Conservation (phyloP, 2,888 invertebrate species). For the Abrostola triplasia region DNA sequence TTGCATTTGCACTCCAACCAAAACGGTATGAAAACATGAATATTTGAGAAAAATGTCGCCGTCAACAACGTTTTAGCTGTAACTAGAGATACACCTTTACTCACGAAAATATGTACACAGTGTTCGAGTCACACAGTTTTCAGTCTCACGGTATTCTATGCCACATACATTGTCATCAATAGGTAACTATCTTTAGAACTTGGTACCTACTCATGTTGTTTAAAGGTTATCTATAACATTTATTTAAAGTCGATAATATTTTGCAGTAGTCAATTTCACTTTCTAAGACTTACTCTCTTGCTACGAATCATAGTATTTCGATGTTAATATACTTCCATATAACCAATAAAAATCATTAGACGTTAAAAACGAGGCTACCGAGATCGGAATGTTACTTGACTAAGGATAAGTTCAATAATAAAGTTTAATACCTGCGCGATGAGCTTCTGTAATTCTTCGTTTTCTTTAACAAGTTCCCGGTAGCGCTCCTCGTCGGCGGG, state of each 20-base stretch:
- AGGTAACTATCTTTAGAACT: too few species aligned
- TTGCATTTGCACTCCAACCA: conserved; percentile 38
- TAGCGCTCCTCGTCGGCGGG: conserved; percentile 98
- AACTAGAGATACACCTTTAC: conserved; percentile 12
- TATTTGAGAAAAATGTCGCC: conserved; percentile 48
- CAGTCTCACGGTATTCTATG: background rate
- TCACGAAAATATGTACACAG: background rate
- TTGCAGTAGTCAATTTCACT: too few species aligned
- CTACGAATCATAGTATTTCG: too few species aligned
- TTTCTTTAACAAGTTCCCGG: conserved; percentile 96
- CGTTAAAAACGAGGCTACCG: too few species aligned
- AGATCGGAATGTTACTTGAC: too few species aligned
- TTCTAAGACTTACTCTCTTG: too few species aligned
- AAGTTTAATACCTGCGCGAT: conserved; percentile 93
- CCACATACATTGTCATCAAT: too few species aligned
- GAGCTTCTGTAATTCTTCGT: conserved; percentile 98
- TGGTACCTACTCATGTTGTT: too few species aligned
- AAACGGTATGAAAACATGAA: conserved; percentile 33
- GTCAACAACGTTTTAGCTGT: conserved; percentile 8
- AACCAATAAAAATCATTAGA: too few species aligned
- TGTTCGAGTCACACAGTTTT: background rate
- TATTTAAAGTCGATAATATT: too few species aligned
- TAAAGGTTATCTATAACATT: too few species aligned
- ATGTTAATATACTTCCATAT: too few species aligned
- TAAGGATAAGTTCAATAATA: background rate